Conservation (phyloP, 1,140 invertebrate species). For the Idris sp. region DNA sequence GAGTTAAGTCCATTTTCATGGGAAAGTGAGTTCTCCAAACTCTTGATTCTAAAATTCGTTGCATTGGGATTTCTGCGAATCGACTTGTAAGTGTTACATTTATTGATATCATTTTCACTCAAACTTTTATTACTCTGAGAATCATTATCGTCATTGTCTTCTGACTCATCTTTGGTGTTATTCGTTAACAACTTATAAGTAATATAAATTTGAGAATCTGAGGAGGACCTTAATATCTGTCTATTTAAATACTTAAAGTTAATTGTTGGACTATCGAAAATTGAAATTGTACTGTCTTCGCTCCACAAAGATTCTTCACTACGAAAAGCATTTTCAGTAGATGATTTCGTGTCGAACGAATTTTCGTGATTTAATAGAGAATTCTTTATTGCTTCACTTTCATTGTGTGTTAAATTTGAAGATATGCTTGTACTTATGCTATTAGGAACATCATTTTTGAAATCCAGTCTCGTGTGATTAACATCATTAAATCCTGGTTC, state of each 20-base stretch:
- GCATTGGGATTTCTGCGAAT: no score
- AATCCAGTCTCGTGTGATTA: no score
- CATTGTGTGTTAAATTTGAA: no score
- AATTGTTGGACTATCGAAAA: constrained; percentile 52
- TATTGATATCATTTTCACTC: constrained; percentile 16
- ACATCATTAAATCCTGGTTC: no score
- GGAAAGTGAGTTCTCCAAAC: neutral
- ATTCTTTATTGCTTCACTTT: no score
- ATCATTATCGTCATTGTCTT: no score
- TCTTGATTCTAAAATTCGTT: no score
- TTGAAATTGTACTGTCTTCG: constrained; percentile 70
- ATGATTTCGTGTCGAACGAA: constrained; percentile 65
- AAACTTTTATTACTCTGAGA: constrained; percentile 8
- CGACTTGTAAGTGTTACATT: neutral
- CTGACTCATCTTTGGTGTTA: constrained; percentile 2
- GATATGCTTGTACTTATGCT: constrained; percentile 55
- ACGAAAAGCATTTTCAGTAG: constrained; percentile 68
- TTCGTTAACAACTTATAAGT: constrained; percentile 1
- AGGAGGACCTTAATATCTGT: constrained; percentile 65
- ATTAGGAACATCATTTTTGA: constrained; percentile 35
- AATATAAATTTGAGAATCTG: constrained; percentile 67
- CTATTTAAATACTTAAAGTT: neutral
- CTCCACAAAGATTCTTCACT: constrained; percentile 74
- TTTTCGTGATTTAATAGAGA: constrained; percentile 54
- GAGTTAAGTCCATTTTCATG: constrained; percentile 47